Conservation (phyloP, 1,140 invertebrate species). For the Calycopis cecrops region DNA sequence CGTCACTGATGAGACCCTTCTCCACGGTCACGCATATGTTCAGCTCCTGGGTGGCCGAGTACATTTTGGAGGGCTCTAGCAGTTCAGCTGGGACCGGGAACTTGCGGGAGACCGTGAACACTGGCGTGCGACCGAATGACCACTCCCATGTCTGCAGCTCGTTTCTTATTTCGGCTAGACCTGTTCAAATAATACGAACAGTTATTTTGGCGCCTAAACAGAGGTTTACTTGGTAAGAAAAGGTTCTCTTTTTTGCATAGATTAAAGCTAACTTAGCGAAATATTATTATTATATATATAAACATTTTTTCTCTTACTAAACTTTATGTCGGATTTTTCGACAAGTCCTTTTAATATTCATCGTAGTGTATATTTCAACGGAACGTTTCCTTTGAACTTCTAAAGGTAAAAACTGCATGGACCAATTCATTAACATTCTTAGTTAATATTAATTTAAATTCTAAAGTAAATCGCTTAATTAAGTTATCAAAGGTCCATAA, state of each 20-base stretch:
- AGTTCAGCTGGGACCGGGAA: conserved; percentile 65
- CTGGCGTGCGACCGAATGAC: conserved; percentile 91
- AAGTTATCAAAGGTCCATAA: neutral
- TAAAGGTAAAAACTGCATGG: no score
- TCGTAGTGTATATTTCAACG: no score
- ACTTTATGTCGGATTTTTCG: no score
- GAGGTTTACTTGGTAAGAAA: no score
- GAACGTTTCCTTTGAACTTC: no score
- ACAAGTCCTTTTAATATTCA: no score
- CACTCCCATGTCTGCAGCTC: conserved; percentile 90
- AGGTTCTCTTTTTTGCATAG: no score
- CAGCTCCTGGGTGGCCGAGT: conserved; percentile 62
- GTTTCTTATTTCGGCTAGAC: conserved; percentile 79
- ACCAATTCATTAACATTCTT: no score
- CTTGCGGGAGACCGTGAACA: conserved; percentile 80
- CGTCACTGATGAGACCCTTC: conserved; percentile 66
- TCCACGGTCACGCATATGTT: conserved; percentile 68
- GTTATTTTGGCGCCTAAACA: no score
- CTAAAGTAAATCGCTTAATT: conserved; percentile 6
- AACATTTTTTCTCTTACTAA: no score
- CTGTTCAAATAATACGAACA: conserved; percentile 49
- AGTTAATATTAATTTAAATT: neutral
- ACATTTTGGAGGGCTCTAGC: conserved; percentile 52
- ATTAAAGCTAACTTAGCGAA: no score
- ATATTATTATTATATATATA: no score